Evolutionary conservation across 2,888 invertebrate genomes (phyloP).

Genomic region (Prostheceraeus crozeri): DNA sequence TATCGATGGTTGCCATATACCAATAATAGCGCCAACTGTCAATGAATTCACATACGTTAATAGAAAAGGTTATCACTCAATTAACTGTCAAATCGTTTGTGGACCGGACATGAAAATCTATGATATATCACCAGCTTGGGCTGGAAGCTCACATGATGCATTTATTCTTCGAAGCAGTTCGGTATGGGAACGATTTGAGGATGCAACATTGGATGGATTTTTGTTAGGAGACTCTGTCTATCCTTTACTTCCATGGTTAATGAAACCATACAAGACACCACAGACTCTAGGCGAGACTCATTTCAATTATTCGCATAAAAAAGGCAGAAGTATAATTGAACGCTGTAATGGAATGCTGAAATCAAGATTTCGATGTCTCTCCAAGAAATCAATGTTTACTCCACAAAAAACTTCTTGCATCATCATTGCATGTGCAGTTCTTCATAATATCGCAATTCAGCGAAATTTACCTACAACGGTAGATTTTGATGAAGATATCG

Average conservation of each 20-base stretch:
- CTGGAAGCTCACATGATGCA: constrained; percentile 43
- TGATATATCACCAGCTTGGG: constrained; percentile 42
- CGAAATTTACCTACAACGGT: background rate
- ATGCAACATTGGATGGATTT: constrained; percentile 32
- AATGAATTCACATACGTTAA: constrained; percentile 40
- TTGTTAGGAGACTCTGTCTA: constrained; percentile 38
- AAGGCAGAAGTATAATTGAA: background rate
- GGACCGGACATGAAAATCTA: constrained; percentile 37
- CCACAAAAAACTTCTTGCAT: constrained; percentile 1
- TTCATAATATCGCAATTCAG: constrained; percentile 17
- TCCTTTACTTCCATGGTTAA: constrained; percentile 35
- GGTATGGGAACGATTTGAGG: constrained; percentile 37
- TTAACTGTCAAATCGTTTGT: constrained; percentile 43
- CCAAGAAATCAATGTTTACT: constrained; percentile 1
- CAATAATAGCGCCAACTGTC: background rate
- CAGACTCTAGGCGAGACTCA: constrained; percentile 20
- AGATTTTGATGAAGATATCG: background rate
- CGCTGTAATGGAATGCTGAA: constrained; percentile 14
- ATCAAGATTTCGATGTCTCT: constrained; percentile 22
- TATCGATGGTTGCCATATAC: constrained; percentile 6
- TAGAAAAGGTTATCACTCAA: constrained; percentile 42
- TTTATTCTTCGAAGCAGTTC: constrained; percentile 39
- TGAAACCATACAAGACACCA: constrained; percentile 37
- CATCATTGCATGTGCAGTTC: background rate
- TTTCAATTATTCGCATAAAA: background rate